Evolutionary conservation across 2,797 vertebrate species (phyloP), one percentile per base, ranked within the genome.

Genomic region (Oryzias dopingdopingensis): DNA sequence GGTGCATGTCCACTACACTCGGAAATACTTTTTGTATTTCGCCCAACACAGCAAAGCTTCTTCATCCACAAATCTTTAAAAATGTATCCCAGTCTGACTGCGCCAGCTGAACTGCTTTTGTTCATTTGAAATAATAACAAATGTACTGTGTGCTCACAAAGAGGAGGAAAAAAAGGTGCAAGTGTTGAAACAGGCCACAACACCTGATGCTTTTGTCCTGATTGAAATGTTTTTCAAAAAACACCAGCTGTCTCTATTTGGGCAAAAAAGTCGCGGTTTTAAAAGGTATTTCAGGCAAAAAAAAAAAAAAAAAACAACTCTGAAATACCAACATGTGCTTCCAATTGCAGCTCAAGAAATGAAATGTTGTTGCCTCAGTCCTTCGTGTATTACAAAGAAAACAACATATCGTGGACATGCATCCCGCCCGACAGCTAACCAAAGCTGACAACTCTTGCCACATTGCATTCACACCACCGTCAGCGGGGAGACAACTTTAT

Each of bases 331-430:
- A 45, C 58, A 29, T 58, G 56, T 42, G 16, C 20, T 60, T 52
- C 37, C 3, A 61, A 18, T 41, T 20, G 45, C 18, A 13, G 52
- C 46, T 50, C 29, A 22, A 52, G 17, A 40, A 56, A 68, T 62
- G 42, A 63, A 76, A 72, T 72, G 61, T 4, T 5, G 43, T 62
- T 51, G 54, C 66, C 66, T 14, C 7, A 10, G 72, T 74, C 53
- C 56, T 80, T 74, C 68, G 42, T 75, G 62, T 52, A 48, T 75
- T 72, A 73, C 62, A 54, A 72, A 68, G 44, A 42, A 79, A 77
- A 71, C 59, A 73, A 62, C 60, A 66, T 67, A 75, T 77, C 70
- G 70, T 61, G 47, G 67, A 22, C 37, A 41, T 29, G 29, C 50
- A 57, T 32, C 26, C 62, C 42, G 14, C 42, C 6, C 17, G 1